phyloP scores from a whole-genome alignment of 2,888 invertebrate genomes.

The Acrobasis consociella region DNA sequence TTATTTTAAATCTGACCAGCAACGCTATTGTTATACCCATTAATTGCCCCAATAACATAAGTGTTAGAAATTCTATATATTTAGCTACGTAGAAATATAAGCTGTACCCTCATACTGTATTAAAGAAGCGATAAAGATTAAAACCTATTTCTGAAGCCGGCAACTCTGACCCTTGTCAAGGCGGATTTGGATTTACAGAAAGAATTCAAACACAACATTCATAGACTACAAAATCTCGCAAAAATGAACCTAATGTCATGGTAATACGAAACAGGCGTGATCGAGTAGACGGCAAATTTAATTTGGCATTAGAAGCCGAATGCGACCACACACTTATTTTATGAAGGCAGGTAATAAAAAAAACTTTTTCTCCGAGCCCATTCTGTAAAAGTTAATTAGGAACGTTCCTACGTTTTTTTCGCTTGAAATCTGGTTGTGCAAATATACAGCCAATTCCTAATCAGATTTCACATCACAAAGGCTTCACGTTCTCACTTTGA shows the following conservation, averaged over 20 bases:
- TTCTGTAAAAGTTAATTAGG: constrained; percentile 14
- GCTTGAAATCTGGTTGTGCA: background rate
- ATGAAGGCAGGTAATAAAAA: constrained; percentile 18
- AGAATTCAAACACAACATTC: background rate
- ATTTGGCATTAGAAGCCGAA: constrained; percentile 14
- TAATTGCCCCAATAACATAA: too few species aligned
- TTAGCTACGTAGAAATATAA: background rate
- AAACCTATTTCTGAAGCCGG: constrained; percentile 32
- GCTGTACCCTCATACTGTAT: constrained; percentile 25
- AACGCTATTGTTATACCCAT: too few species aligned
- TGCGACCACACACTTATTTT: constrained; percentile 28
- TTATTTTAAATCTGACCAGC: too few species aligned
- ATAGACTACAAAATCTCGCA: background rate
- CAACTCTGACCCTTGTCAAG: constrained; percentile 35
- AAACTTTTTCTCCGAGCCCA: constrained; percentile 5
- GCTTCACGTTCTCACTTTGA: too few species aligned
- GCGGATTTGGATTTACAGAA: constrained; percentile 28
- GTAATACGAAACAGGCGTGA: background rate
- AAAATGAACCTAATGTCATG: background rate
- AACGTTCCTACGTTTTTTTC: background rate
- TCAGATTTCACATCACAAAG: too few species aligned
- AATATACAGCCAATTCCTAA: background rate
- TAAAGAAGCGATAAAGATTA: constrained; percentile 33
- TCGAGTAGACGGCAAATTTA: background rate
- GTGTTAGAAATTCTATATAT: background rate